phyloP scores from a whole-genome alignment of 1,140 invertebrate genomes.

The Aphelinus certus region DNA sequence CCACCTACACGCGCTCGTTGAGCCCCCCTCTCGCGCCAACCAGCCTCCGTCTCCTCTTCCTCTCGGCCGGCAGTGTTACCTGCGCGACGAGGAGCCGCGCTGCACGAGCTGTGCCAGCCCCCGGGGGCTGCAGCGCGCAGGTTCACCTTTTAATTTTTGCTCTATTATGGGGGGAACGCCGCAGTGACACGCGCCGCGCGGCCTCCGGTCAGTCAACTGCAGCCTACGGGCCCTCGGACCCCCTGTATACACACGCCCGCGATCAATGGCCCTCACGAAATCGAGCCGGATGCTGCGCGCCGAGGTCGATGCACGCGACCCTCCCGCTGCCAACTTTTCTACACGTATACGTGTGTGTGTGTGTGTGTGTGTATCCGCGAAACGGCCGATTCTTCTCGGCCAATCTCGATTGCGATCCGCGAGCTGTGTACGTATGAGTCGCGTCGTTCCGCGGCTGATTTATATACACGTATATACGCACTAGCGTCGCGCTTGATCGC shows the following conservation, averaged over 20 bases:
- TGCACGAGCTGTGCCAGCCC: background rate
- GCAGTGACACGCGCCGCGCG: conserved; percentile 47
- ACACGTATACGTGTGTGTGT: too few species aligned
- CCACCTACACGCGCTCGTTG: conserved; percentile 40
- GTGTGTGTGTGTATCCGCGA: too few species aligned
- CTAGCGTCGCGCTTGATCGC: background rate
- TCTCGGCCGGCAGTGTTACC: background rate
- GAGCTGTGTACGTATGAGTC: too few species aligned
- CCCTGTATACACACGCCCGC: too few species aligned
- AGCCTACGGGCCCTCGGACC: background rate
- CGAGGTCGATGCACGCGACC: background rate
- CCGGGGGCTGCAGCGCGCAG: background rate
- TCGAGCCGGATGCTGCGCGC: too few species aligned
- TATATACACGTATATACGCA: background rate
- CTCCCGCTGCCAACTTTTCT: too few species aligned
- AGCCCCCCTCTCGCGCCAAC: conserved; percentile 14
- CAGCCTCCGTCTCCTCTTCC: background rate
- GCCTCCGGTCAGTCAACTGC: conserved; percentile 40
- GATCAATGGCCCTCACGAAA: too few species aligned
- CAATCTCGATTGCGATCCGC: too few species aligned
- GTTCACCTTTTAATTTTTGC: conserved; percentile 52
- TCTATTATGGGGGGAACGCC: conserved; percentile 51
- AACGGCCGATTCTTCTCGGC: too few species aligned
- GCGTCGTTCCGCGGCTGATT: background rate
- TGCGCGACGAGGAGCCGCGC: background rate